phyloP scores from a whole-genome alignment of 2,797 vertebrate genomes.

The Pygocentrus nattereri region DNA sequence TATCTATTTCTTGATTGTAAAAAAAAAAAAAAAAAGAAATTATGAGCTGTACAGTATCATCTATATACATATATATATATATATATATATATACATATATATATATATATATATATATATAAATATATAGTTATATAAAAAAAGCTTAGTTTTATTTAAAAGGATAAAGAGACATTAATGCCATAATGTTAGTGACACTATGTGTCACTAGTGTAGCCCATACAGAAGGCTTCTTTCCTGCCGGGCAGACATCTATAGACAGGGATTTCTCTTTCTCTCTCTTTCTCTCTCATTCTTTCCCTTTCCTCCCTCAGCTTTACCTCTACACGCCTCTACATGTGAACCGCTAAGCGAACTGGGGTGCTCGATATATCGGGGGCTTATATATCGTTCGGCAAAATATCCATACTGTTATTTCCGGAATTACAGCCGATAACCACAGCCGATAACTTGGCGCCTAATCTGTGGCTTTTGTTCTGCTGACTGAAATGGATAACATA shows the following conservation, averaged over 20 bases:
- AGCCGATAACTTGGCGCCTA: neutral
- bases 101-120: conserved; percentile 73
- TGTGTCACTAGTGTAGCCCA: conserved; percentile 98
- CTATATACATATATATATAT: conserved; percentile 77
- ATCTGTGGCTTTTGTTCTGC: no score
- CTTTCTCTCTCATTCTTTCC: conserved; percentile 54
- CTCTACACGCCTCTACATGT: neutral
- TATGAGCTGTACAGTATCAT: conserved; percentile 88
- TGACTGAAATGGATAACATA: no score
- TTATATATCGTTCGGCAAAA: neutral
- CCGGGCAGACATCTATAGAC: conserved; percentile 91
- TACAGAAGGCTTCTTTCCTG: conserved; percentile 89
- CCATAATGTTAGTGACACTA: conserved; percentile 95
- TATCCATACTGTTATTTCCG: neutral
- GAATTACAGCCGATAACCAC: neutral
- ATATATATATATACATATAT: conserved; percentile 67
- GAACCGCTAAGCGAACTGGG: neutral
- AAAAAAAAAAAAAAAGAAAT: conserved; percentile 62
- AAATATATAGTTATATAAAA: conserved; percentile 59
- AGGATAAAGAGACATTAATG: conserved; percentile 74
- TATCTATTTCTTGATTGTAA: conserved; percentile 99
- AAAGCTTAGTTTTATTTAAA: conserved; percentile 82
- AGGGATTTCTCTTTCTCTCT: conserved; percentile 79
- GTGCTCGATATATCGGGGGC: neutral
- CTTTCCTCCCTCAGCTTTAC: conserved; percentile 49